A percentile compares a stretch with the other conserved stretches of the same genome.
phyloP scores from a whole-genome alignment of 2,888 invertebrate genomes.

The Rotaria socialis region DNA sequence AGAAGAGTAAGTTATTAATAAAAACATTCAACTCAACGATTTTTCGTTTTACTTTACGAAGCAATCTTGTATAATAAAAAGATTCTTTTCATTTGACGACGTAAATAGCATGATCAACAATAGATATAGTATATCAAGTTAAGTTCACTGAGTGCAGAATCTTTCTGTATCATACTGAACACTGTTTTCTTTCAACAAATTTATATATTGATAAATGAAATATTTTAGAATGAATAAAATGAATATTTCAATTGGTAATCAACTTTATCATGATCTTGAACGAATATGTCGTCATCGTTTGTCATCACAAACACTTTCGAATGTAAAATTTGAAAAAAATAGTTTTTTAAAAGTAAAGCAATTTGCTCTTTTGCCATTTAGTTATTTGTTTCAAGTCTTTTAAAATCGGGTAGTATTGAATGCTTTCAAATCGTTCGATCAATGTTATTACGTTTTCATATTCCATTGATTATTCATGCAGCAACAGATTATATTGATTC shows the following conservation, averaged over 20 bases:
- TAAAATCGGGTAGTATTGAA: background rate
- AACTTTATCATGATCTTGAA: conserved; percentile 20
- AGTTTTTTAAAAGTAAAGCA: too few species aligned
- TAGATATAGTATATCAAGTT: too few species aligned
- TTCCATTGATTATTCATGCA: background rate
- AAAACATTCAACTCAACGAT: too few species aligned
- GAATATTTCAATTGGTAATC: background rate
- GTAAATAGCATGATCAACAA: too few species aligned
- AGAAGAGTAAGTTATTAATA: background rate
- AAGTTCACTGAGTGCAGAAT: too few species aligned
- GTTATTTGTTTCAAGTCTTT: conserved; percentile 22
- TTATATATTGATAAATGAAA: too few species aligned
- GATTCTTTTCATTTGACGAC: too few species aligned
- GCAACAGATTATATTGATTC: conserved; percentile 37
- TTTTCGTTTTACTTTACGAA: too few species aligned
- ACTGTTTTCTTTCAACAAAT: too few species aligned
- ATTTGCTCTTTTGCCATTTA: background rate
- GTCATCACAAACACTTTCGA: background rate
- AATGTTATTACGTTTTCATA: background rate
- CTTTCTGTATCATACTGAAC: too few species aligned
- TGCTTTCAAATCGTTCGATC: background rate
- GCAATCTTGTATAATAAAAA: too few species aligned
- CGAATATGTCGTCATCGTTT: background rate
- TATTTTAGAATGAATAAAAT: background rate
- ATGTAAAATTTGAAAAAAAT: background rate